Percentiles rank a stretch among this genome's conserved stretches.
phyloP scores from a whole-genome alignment of 2,888 invertebrate species.

The Apamea sordens region DNA sequence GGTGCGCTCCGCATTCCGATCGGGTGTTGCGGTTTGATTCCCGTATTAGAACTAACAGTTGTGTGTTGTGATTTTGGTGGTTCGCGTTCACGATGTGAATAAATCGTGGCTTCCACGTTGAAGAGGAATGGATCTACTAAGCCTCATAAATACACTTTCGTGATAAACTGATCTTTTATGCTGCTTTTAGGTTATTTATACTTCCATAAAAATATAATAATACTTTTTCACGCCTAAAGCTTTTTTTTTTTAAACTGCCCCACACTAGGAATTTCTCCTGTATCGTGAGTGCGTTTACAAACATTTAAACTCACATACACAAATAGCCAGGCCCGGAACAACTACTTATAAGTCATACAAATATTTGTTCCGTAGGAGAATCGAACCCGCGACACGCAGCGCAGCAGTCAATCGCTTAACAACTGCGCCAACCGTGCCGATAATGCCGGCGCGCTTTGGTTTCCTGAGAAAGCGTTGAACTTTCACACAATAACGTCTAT shows the following conservation, averaged over 20 bases:
- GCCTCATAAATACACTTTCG: neutral
- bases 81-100: neutral
- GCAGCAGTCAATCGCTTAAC: no score
- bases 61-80: neutral
- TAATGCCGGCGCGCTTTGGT: no score
- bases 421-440: no score
- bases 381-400: no score
- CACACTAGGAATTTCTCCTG: no score
- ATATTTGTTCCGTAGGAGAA: no score
- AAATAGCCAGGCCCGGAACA: no score
- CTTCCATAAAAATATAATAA: neutral
- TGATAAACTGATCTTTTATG: neutral
- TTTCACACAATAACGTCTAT: neutral
- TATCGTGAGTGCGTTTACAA: no score
- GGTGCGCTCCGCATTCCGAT: slow-evolving; percentile 18
- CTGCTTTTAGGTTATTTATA: neutral
- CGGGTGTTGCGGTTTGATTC: slow-evolving; percentile 22
- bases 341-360: no score
- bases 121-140: neutral
- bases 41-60: neutral
- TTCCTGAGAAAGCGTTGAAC: neutral
- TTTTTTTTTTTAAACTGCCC: no score
- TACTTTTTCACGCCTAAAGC: neutral
- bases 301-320: no score
- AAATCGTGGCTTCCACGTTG: neutral